Percentiles rank a stretch among this genome's conserved stretches.
Evolutionary conservation across 2,113 vertebrate genomes (phyloP).

Genomic region (Hydropotes inermis): DNA sequence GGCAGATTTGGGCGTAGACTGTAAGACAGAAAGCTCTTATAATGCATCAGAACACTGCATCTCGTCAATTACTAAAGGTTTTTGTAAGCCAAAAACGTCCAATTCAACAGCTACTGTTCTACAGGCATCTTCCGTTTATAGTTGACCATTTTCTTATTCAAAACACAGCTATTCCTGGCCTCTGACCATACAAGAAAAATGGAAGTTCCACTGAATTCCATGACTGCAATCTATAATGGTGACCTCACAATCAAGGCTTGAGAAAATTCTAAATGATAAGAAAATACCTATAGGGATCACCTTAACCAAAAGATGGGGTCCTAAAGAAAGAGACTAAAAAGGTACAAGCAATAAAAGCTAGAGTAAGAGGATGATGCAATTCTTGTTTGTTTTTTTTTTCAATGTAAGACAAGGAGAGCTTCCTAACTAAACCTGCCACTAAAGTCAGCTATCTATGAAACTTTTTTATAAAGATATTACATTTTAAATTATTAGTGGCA

Average conservation of each 20-base stretch:
- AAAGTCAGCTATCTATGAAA: slow-evolving; percentile 5
- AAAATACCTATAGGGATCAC: neutral
- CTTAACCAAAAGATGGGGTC: slow-evolving; percentile 10
- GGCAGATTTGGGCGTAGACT: slow-evolving; percentile 96
- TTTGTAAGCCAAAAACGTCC: slow-evolving; percentile 39
- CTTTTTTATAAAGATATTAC: neutral
- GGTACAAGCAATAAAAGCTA: slow-evolving; percentile 1
- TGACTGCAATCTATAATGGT: slow-evolving; percentile 3
- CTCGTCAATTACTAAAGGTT: neutral
- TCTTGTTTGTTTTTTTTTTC: slow-evolving; percentile 2
- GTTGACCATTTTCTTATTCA: slow-evolving; percentile 20
- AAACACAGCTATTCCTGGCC: slow-evolving; percentile 42
- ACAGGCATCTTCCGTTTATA: slow-evolving; percentile 7
- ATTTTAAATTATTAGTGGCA: slow-evolving; percentile 26
- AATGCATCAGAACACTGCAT: slow-evolving; percentile 38
- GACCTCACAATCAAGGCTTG: slow-evolving; percentile 55
- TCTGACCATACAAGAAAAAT: slow-evolving; percentile 4
- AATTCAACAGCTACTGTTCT: slow-evolving; percentile 7
- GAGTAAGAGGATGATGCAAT: neutral
- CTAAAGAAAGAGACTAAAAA: slow-evolving; percentile 12
- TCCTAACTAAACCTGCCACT: slow-evolving; percentile 13
- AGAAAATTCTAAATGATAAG: slow-evolving; percentile 58
- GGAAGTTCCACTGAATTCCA: slow-evolving; percentile 49
- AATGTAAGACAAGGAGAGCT: neutral
- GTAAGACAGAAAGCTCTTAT: slow-evolving; percentile 70